A percentile compares a stretch with the other conserved stretches of the same genome.
phyloP scores from a whole-genome alignment of 1,140 invertebrate genomes.

The Doryteuthis pealeii region DNA sequence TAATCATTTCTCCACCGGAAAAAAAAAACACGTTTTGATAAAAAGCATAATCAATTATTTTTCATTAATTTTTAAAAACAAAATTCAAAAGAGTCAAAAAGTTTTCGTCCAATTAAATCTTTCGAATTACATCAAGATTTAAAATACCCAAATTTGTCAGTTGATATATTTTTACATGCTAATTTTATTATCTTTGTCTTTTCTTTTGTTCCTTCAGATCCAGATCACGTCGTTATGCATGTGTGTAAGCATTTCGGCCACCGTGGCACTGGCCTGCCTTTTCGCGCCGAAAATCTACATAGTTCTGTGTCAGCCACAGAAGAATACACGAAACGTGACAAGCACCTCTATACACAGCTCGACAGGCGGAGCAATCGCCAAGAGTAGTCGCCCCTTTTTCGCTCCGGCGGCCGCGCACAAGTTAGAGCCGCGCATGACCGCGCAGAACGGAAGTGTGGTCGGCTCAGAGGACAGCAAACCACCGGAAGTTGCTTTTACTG shows the following conservation, averaged over 20 bases:
- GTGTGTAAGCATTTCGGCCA: constrained; percentile 77
- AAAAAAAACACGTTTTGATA: too few relatives aligned
- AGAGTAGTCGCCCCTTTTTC: constrained; percentile 27
- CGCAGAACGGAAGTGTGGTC: constrained; percentile 22
- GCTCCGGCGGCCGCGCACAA: constrained; percentile 11
- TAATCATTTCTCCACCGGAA: too few relatives aligned
- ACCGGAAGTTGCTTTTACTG: constrained; percentile 28
- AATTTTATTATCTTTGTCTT: too few relatives aligned
- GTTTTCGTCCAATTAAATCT: too few relatives aligned
- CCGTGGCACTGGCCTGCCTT: constrained; percentile 74
- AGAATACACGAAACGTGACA: constrained; percentile 67
- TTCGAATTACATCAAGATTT: too few relatives aligned
- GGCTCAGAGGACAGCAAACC: constrained; percentile 26
- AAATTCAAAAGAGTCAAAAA: too few relatives aligned
- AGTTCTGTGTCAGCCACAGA: constrained; percentile 75
- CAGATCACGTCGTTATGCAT: constrained; percentile 78
- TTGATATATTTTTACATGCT: too few relatives aligned
- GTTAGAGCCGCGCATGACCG: constrained; percentile 9
- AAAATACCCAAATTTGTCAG: too few relatives aligned
- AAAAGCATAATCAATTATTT: too few relatives aligned
- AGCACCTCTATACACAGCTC: constrained; percentile 32
- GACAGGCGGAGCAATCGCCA: constrained; percentile 26
- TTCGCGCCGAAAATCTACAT: constrained; percentile 82
- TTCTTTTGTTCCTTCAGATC: constrained; percentile 62
- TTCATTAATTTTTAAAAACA: too few relatives aligned